Evolutionary conservation across 2,113 vertebrate species (phyloP), one percentile per base, ranked within the genome.

Genomic region (Anhinga anhinga): DNA sequence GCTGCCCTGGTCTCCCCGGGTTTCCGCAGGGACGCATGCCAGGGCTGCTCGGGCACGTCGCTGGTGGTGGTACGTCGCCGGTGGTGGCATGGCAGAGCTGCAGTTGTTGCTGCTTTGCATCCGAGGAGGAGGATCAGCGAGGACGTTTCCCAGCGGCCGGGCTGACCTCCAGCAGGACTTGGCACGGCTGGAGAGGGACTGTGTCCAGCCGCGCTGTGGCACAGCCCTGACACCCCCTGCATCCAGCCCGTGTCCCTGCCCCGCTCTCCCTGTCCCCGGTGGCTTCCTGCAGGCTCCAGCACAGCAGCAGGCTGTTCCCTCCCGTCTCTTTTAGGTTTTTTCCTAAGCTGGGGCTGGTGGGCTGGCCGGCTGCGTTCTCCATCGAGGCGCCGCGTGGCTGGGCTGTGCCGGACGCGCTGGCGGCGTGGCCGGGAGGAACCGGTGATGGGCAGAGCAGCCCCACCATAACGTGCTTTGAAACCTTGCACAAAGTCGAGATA

Each of bases 351-450:
- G 11, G 42, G 44, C 44, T 11, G 73, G 9, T 21, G 52, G 44
- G 65, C 22, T n/a, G 18, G 29, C 40, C 30, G 74, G 22, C 45
- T 22, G 66, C 2, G 9, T 4, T 73, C 77, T 38, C 66, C 3
- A 0, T 8, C 2, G 1, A 34, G 62, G 53, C 0, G 4, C 30
- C 0, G 2, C 1, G 3, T 52, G 56, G 53, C 80, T 0, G 14
- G n/a, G 83, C 82, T 38, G 38, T 50, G 72, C 42, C 4, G 11
- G 70, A 11, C 1, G 14, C 4, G 2, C 38, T 22, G 40, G 79
- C 23, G 3, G 32, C 11, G 1, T 15, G n/a, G 23, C 29, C 1
- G 4, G 58, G 67, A 29, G 15, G 25, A 25, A 3, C 5, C 2
- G 5, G 63, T 3, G 71, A 71, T 16, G 63, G 56, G 70, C 63